Percentiles rank a stretch among this genome's conserved stretches.
phyloP scores from a whole-genome alignment of 2,888 invertebrate species.

The Parthenolecanium corni region DNA sequence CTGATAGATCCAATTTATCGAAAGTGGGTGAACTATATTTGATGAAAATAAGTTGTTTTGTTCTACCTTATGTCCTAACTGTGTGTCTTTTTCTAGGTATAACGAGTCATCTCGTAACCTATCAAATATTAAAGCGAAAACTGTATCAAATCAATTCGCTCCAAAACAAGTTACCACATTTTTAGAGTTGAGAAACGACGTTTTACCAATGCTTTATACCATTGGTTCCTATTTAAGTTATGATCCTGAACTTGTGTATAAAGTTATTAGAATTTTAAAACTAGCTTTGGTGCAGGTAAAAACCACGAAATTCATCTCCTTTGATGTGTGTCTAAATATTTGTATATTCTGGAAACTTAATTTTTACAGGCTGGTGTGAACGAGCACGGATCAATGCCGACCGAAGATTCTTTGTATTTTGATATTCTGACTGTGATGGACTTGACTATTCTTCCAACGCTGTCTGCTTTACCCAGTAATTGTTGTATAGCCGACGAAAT shows the following conservation, averaged over 20 bases:
- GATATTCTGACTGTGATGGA: slow-evolving; percentile 79
- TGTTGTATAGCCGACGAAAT: slow-evolving; percentile 94
- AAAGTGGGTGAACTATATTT: slow-evolving; percentile 46
- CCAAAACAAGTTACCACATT: slow-evolving; percentile 57
- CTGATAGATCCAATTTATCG: slow-evolving; percentile 78
- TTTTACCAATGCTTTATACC: slow-evolving; percentile 72
- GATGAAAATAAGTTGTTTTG: neutral
- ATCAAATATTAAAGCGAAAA: slow-evolving; percentile 9
- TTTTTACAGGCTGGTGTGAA: slow-evolving; percentile 15
- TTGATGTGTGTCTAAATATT: no score
- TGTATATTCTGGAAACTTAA: no score
- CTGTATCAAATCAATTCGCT: slow-evolving; percentile 44
- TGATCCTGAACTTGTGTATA: slow-evolving; percentile 83
- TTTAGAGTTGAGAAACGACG: slow-evolving; percentile 57
- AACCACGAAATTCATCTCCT: neutral
- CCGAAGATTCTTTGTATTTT: slow-evolving; percentile 54
- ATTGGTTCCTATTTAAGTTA: slow-evolving; percentile 79
- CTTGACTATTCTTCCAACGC: slow-evolving; percentile 72
- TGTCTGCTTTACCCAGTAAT: slow-evolving; percentile 86
- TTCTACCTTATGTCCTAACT: neutral
- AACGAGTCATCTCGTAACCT: slow-evolving; percentile 14
- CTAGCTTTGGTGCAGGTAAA: slow-evolving; percentile 41
- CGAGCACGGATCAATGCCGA: slow-evolving; percentile 31
- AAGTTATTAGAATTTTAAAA: slow-evolving; percentile 50
- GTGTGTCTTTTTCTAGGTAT: neutral